Percentiles rank a stretch among this genome's conserved stretches.
These are phyloP conservation scores for Macrocentrus cingulum DNA, from an alignment of 1,140 invertebrate species.

Conservation along the genomic window DNA sequence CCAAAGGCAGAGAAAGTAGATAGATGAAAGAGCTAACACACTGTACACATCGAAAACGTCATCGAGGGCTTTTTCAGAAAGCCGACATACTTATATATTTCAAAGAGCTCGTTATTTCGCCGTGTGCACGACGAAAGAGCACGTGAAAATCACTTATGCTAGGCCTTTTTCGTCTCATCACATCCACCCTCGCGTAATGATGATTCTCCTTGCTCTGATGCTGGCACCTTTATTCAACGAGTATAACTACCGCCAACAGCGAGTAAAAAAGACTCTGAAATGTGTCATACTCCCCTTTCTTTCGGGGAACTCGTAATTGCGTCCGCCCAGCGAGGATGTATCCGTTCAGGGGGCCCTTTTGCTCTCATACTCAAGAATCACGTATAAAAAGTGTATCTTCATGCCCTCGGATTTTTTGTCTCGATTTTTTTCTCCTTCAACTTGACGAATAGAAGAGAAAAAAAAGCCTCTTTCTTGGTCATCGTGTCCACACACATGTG, in stretches of 20 bases:
- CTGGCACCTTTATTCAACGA: not conserved
- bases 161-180: not conserved
- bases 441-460: too few species aligned
- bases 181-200: not conserved
- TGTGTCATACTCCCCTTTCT: constrained; percentile 13
- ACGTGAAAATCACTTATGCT: constrained; percentile 23
- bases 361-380: too few species aligned
- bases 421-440: too few species aligned
- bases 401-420: too few species aligned
- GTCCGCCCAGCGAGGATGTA: not conserved
- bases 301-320: constrained; percentile 7
- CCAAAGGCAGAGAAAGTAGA: not conserved
- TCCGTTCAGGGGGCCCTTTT: not conserved
- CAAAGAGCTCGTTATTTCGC: constrained; percentile 19
- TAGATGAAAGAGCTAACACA: not conserved
- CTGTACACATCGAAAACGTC: too few species aligned
- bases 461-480: too few species aligned
- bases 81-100: constrained; percentile 1
- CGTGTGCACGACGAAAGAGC: not conserved
- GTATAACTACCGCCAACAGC: too few species aligned
- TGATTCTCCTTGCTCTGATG: too few species aligned
- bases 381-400: too few species aligned
- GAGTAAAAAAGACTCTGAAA: constrained; percentile 9
- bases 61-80: too few species aligned
- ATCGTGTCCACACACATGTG: too few species aligned